These are phyloP conservation scores for Tachycineta bicolor DNA, from an alignment of 2,113 vertebrate species.

Conservation along the genomic window DNA sequence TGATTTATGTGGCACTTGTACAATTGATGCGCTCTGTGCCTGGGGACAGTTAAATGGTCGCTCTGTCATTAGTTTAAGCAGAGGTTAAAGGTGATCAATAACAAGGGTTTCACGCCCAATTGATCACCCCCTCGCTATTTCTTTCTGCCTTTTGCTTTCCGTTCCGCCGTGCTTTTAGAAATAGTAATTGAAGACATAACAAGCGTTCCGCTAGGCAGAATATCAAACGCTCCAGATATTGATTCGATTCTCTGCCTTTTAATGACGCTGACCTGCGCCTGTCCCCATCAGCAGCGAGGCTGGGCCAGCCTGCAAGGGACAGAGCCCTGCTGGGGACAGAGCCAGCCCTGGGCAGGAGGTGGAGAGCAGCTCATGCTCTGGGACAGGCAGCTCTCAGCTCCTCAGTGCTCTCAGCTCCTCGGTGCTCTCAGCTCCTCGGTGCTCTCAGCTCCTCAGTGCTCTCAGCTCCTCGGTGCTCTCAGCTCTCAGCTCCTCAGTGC, in stretches of 20 bases:
- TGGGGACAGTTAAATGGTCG: slow-evolving; percentile 88
- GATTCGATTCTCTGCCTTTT: slow-evolving; percentile 7
- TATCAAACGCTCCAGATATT: slow-evolving; percentile 58
- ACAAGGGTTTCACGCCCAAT: slow-evolving; percentile 87
- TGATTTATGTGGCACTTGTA: slow-evolving; percentile 84
- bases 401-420: no score
- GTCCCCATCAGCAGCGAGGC: neutral
- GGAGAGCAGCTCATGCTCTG: rapidly evolving
- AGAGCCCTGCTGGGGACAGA: neutral
- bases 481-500: no score
- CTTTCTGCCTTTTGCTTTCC: slow-evolving; percentile 72
- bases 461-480: no score
- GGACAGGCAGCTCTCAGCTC: no score
- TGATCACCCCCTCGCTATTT: slow-evolving; percentile 82
- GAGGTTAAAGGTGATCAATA: slow-evolving; percentile 96
- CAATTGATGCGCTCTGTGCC: slow-evolving; percentile 83
- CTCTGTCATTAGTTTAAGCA: slow-evolving; percentile 88
- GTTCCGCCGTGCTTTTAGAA: slow-evolving; percentile 56
- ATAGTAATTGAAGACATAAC: slow-evolving; percentile 71
- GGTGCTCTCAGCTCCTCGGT: no score
- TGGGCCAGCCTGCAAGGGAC: neutral
- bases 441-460: no score
- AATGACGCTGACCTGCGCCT: neutral
- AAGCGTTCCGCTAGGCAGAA: slow-evolving; percentile 60
- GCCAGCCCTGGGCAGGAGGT: neutral